Base-by-base conservation (phyloP, 2,113 vertebrate species). In the Microcebus lehilahytsara region DNA sequence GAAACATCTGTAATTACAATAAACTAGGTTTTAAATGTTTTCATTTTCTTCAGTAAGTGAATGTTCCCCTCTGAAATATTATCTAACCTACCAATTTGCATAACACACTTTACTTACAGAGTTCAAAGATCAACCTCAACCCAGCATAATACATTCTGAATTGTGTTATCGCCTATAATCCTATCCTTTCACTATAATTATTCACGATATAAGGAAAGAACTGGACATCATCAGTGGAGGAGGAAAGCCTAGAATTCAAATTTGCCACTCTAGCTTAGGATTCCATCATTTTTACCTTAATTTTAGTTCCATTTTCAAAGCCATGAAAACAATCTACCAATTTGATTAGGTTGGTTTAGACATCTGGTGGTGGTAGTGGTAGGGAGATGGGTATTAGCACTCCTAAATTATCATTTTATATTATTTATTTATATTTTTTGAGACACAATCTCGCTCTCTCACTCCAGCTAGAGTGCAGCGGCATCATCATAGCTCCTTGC, bases 201-300 rank as follows among this genome's bases (percentile, higher is more conserved):
- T 30, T 30, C 56, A 9, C 2, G 30, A 58, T 37, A 32, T 7
- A 56, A 77, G 46, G 75, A 81, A 67, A 77, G n/a, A 80, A 67
- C 78, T 0, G 58, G 69, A 51, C 40, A 32, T 0, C 14, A 9
- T 58, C 49, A 25, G 60, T 7, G 16, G 22, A 79, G 37, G 23
- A 32, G 60, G 64, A 58, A 90, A 77, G 40, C 27, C 60, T 81
- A 66, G 71, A 87, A 92, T 85, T 69, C 78, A 60, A 89, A 93
- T 32, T 67, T 40, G 23, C 27, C 66, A 69, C 27, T 40, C 22
- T 23, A 46, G 9, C n/a, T 83, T 40, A 85, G 42, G 62, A 60
- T 60, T 74, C 67, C 85, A 25, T 90, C 34, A 37, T 78, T 91
- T 42, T 95, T 72, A 87, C 51, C 72, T 89, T 89, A 96, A 86